phyloP scores from a whole-genome alignment of 2,888 invertebrate species.

The Machimus rusticus region DNA sequence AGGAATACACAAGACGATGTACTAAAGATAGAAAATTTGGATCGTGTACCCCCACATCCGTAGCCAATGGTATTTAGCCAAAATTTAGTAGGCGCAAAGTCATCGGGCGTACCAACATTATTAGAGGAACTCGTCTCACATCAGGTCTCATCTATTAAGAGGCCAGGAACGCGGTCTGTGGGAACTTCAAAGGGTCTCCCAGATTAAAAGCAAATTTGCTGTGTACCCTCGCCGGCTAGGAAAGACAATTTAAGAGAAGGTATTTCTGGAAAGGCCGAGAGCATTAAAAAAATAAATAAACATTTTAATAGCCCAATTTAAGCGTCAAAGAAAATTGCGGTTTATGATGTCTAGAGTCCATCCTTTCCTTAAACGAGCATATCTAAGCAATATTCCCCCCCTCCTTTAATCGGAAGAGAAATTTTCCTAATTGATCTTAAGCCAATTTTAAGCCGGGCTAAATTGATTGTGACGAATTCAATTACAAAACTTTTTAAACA shows the following conservation, averaged over 20 bases:
- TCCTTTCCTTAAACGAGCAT: not conserved
- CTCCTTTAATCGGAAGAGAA: not conserved
- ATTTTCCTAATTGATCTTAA: not conserved
- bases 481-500: not conserved
- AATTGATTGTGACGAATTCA: not conserved
- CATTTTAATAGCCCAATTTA: not conserved
- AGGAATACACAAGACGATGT: not conserved
- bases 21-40: not conserved
- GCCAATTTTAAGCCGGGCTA: not conserved
- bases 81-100: not conserved
- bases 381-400: not conserved
- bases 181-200: not conserved
- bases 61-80: not conserved
- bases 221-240: not conserved
- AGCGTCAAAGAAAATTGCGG: not conserved
- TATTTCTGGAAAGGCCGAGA: not conserved
- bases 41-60: not conserved
- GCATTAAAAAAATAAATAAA: not conserved
- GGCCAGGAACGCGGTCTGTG: not conserved
- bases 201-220: not conserved
- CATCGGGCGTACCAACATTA: not conserved
- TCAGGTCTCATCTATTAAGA: not conserved
- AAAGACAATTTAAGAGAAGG: not conserved
- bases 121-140: not conserved
- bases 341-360: not conserved